phyloP scores from a whole-genome alignment of 2,113 vertebrate species.

The Sisor rabdophorus region DNA sequence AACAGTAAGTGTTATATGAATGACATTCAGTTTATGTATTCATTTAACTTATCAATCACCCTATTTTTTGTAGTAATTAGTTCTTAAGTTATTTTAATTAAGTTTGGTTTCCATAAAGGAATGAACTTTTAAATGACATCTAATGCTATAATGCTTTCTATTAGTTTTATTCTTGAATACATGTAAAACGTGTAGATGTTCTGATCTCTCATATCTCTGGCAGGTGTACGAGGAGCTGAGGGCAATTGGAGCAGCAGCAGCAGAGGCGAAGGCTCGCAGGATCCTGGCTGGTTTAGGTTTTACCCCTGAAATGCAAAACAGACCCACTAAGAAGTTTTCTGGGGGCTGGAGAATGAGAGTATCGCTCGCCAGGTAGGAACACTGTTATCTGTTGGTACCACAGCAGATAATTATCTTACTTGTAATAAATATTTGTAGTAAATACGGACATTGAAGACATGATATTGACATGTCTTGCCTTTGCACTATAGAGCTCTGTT shows the following conservation, averaged over 20 bases:
- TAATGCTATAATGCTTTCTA: no score
- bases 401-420: not conserved
- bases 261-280: slow-evolving; percentile 83
- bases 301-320: slow-evolving; percentile 88
- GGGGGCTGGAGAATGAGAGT: slow-evolving; percentile 95
- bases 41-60: not conserved
- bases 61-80: not conserved
- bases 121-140: no score
- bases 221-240: slow-evolving; percentile 88
- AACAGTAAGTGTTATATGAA: not conserved
- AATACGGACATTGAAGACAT: not conserved
- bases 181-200: no score
- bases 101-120: no score
- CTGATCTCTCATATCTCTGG: no score
- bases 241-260: slow-evolving; percentile 80
- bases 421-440: not conserved
- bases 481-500: slow-evolving; percentile 77
- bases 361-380: slow-evolving; percentile 79
- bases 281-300: slow-evolving; percentile 88
- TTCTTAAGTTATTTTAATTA: no score
- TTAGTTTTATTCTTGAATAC: no score
- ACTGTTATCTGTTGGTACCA: not conserved
- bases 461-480: not conserved
- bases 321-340: slow-evolving; percentile 86
- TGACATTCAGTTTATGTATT: not conserved